These are phyloP conservation scores for Serranus cabrilla DNA, from an alignment of 2,797 vertebrate species.

Conservation along the genomic window DNA sequence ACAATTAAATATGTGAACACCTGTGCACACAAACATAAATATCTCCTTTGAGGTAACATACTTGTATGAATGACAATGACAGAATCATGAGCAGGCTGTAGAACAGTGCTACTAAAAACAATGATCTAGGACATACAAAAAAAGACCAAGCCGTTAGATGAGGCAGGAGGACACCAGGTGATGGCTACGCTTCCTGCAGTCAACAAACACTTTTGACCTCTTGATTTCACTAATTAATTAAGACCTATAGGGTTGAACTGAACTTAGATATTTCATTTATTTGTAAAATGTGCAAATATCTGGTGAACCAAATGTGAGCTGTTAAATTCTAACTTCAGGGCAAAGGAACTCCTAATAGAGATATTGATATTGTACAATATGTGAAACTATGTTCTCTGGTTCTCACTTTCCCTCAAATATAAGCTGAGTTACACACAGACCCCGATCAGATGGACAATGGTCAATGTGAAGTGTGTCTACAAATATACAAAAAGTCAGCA, in stretches of 20 bases:
- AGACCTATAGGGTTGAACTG: background rate
- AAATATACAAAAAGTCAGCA: constrained; percentile 51
- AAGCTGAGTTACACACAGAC: constrained; percentile 7
- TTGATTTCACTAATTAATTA: background rate
- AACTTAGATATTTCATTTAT: no score
- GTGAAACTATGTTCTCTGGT: background rate
- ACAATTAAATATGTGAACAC: background rate
- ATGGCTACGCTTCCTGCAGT: background rate
- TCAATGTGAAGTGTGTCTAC: constrained; percentile 41
- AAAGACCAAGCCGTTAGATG: background rate
- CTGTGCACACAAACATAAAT: background rate
- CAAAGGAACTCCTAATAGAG: background rate
- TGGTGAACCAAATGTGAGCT: no score
- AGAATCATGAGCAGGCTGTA: background rate
- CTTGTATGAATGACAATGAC: background rate
- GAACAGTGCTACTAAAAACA: constrained; percentile 1
- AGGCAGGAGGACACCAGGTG: background rate
- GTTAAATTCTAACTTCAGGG: background rate
- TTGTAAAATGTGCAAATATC: no score
- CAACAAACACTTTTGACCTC: background rate
- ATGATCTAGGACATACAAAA: background rate
- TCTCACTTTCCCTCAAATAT: constrained; percentile 13
- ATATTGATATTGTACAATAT: no score
- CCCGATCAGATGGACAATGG: constrained; percentile 49
- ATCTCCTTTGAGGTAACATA: background rate